Base-by-base conservation (phyloP, 2,888 invertebrate genomes). In the Pterostichus niger region DNA sequence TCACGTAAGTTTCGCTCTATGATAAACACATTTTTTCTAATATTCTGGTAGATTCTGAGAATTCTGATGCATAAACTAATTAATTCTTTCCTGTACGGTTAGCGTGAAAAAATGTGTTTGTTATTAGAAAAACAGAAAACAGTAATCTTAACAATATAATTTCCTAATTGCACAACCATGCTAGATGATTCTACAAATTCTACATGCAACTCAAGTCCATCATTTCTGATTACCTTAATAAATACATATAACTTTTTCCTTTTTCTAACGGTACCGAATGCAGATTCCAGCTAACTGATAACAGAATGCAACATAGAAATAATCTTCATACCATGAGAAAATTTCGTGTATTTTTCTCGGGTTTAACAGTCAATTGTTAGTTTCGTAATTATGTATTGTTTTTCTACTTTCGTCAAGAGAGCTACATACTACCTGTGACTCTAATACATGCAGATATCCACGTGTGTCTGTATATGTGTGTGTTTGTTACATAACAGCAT, bases 301-400 rank as follows among this genome's bases (percentile, higher is more conserved):
- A 56, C 40, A 40, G 56, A 81, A 73, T 73, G 73, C 56, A 81
- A 10, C 56, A 56, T 44, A 59, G 54, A 81, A 68, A 71, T 59
- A 56, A 71, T 71, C 68, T 59, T 56, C 40, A 40, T 40, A 40
- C 81, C 59, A 73, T 81, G 81, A 59, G 81, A 81, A 81, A 54
- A 56, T 81, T 81, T 81, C 81, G 73, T 81, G 81, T 81, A 81
- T 81, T 81, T 73, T 81, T 81, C 81, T 73, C 81, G 54, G 24
- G 73, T 35, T 71, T 52, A 17, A 56, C 6, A 71, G 81, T 49
- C 81, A 46, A 81, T 71, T 81, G 81, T 81, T 71, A 40, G 68
- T 81, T 52, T 81, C 79, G 81, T 73, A 81, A 81, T 73, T 73
- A 61, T 73, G 73, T 56, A 81, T 81, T 81, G 81, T 81, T 73